Evolutionary conservation across 2,797 vertebrate genomes (phyloP).

Genomic region (Darevskia nairensis): DNA sequence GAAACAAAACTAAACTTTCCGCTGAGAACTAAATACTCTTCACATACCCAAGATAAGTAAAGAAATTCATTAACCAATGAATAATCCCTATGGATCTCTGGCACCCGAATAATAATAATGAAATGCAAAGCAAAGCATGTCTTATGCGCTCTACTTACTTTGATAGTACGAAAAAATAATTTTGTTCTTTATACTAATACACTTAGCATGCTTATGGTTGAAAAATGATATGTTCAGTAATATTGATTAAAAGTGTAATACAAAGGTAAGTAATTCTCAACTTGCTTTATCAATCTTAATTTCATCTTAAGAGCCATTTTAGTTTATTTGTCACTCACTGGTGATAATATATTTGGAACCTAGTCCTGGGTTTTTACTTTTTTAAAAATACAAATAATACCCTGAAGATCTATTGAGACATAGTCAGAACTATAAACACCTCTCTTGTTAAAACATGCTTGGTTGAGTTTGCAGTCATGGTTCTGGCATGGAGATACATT

Average conservation of each 20-base stretch:
- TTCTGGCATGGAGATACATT: background rate
- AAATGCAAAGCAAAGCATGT: slow-evolving; percentile 81
- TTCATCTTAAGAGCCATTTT: slow-evolving; percentile 31
- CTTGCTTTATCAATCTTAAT: slow-evolving; percentile 28
- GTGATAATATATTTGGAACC: slow-evolving; percentile 13
- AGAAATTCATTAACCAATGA: slow-evolving; percentile 75
- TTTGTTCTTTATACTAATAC: slow-evolving; percentile 83
- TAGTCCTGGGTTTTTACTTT: background rate
- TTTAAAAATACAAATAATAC: background rate
- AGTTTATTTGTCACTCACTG: background rate
- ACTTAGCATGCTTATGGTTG: slow-evolving; percentile 83
- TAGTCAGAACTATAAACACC: background rate
- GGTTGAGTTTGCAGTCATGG: background rate
- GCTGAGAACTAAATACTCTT: slow-evolving; percentile 83
- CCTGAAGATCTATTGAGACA: background rate
- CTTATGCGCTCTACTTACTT: slow-evolving; percentile 75
- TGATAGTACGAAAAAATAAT: slow-evolving; percentile 76
- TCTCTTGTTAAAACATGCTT: background rate
- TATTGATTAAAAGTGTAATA: slow-evolving; percentile 55
- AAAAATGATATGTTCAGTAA: slow-evolving; percentile 75
- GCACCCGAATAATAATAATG: slow-evolving; percentile 73
- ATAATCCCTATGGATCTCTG: slow-evolving; percentile 70
- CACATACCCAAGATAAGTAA: slow-evolving; percentile 70
- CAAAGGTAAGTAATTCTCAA: slow-evolving; percentile 75
- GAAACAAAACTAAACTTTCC: slow-evolving; percentile 82